Percentiles rank a stretch among this genome's conserved stretches.
Conservation (phyloP, 2,797 vertebrate species). For the Setipinna tenuifilis region DNA sequence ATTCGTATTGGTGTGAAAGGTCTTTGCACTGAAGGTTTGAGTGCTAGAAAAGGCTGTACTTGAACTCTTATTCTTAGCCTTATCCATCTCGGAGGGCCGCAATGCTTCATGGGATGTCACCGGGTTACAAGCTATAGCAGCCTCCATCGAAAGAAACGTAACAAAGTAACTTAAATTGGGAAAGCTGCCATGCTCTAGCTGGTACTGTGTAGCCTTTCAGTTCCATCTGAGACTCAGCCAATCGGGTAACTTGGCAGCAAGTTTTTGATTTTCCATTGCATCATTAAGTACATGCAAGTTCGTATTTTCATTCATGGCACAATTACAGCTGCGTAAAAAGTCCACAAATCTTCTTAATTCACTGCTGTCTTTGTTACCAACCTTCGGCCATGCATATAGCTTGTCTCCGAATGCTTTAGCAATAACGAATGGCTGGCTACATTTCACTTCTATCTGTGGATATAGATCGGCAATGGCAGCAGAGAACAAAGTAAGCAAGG, state of each 20-base stretch:
- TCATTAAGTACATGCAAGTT: slow-evolving; percentile 42
- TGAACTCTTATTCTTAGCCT: neutral
- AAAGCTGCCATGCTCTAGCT: slow-evolving; percentile 39
- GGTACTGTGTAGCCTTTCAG: slow-evolving; percentile 35
- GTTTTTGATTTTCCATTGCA: slow-evolving; percentile 49
- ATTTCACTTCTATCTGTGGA: too few relatives aligned
- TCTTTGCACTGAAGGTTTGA: too few relatives aligned
- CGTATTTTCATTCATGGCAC: slow-evolving; percentile 40
- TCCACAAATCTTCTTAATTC: slow-evolving; percentile 30
- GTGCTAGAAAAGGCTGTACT: too few relatives aligned
- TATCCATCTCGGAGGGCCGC: slow-evolving; percentile 29
- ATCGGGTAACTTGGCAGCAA: slow-evolving; percentile 39
- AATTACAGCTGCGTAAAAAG: slow-evolving; percentile 41
- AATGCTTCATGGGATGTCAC: slow-evolving; percentile 38
- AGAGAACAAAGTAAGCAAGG: too few relatives aligned
- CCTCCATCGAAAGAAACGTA: slow-evolving; percentile 37
- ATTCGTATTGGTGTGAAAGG: too few relatives aligned
- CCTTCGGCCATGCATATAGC: slow-evolving; percentile 40
- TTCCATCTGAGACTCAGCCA: slow-evolving; percentile 46
- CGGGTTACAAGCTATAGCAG: slow-evolving; percentile 35
- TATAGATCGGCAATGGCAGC: too few relatives aligned
- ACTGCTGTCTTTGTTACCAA: slow-evolving; percentile 23
- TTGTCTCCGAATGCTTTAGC: slow-evolving; percentile 45
- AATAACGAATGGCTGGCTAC: slow-evolving; percentile 46
- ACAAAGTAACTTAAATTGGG: slow-evolving; percentile 49